Base-by-base conservation (phyloP, 2,113 vertebrate genomes). In the Brachyhypopomus gauderio region DNA sequence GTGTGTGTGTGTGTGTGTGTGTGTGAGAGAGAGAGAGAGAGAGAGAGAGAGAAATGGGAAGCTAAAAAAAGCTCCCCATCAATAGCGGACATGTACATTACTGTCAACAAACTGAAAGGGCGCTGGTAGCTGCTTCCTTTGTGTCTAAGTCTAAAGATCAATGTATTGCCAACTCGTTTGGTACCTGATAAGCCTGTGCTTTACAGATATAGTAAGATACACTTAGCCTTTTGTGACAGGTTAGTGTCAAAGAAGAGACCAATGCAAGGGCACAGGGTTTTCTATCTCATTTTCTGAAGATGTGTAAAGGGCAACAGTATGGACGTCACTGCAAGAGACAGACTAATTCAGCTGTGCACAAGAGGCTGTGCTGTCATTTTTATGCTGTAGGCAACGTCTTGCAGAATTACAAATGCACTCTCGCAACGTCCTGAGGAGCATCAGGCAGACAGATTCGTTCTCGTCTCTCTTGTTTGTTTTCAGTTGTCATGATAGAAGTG, bases 41-140 rank as follows among this genome's bases (percentile, higher is more conserved):
- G n/a, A n/a, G n/a, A n/a, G n/a, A n/a, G 45, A 59, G 55, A 60
- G 73, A 60, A 19, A 38, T 27, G 30, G 56, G 14, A 58, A 30
- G 23, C 82, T 85, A 80, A 78, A 86, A 85, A 87, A 58, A 34
- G 85, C 87, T 79, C 85, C 70, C 12, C 63, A 71, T 81, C 73
- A 81, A 55, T 63, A 36, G 69, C 64, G 48, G 60, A 30, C 9
- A 74, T 85, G 72, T 66, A 63, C 83, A 79, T 87, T 86, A 75
- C 76, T 75, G 75, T 59, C 64, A 72, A 70, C 25, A 48, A 78
- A 84, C 48, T 25, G 66, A 70, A 70, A 19, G 34, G 73, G 69
- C 36, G 67, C 62, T 72, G 17, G 56, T 6, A 25, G 81, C 63
- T 64, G 74, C 58, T 36, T 70, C 64, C 41, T 22, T 22, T 34